phyloP scores from a whole-genome alignment of 2,797 vertebrate species.

The Cirrhinus mrigala region DNA sequence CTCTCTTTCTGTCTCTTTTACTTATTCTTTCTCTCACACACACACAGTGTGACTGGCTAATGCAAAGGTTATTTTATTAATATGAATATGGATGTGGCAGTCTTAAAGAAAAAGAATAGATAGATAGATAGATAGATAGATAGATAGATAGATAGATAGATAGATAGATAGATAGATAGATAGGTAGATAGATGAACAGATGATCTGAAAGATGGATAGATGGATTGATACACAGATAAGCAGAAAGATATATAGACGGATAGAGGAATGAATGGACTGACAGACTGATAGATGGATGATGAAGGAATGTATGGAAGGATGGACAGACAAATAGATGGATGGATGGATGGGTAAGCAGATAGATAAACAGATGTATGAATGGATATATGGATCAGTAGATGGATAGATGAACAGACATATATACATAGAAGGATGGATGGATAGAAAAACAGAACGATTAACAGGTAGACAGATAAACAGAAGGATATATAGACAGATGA shows the following conservation, averaged over 20 bases:
- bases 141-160: neutral
- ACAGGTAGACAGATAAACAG: neutral
- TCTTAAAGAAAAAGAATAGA: neutral
- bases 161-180: rapidly evolving
- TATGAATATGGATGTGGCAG: neutral
- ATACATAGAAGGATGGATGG: too few species aligned
- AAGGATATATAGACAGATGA: neutral
- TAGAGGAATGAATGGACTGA: neutral
- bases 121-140: neutral
- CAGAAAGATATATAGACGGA: neutral
- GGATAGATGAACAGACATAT: neutral
- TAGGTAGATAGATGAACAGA: neutral
- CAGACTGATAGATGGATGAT: neutral
- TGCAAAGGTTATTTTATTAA: conserved; percentile 17
- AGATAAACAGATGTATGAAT: neutral
- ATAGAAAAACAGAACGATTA: too few species aligned
- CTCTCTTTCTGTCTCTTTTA: conserved; percentile 28
- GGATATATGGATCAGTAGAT: neutral
- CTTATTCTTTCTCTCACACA: conserved; percentile 5
- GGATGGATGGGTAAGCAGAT: neutral
- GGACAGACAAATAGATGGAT: neutral
- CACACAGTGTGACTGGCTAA: neutral
- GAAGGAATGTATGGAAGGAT: rapidly evolving
- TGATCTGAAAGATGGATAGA: neutral
- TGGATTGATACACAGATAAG: neutral